These are phyloP conservation scores for Ceyx cyanopectus DNA, from an alignment of 2,113 vertebrate species.

Conservation along the genomic window DNA sequence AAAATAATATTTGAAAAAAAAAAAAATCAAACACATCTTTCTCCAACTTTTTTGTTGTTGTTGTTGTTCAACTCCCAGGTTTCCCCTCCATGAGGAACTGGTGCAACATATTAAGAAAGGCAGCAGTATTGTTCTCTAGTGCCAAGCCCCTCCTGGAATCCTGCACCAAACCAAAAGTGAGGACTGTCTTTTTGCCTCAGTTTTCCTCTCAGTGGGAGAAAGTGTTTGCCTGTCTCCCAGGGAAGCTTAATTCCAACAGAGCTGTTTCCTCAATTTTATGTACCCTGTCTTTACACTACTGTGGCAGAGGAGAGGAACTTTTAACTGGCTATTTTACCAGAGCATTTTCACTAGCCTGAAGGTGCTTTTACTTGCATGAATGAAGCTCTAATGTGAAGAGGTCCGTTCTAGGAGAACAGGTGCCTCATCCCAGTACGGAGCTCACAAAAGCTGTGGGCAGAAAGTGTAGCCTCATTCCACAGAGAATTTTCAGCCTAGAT, in stretches of 20 bases:
- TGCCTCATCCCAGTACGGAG: rapidly evolving
- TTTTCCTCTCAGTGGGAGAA: not conserved
- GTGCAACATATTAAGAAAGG: not conserved
- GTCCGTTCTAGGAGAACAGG: not conserved
- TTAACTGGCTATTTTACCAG: not conserved
- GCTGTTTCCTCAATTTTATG: not conserved
- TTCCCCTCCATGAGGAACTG: not conserved
- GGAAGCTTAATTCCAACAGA: not conserved
- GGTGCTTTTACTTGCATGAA: not conserved
- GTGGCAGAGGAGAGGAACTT: not conserved
- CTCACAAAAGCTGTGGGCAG: not conserved
- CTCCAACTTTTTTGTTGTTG: not conserved
- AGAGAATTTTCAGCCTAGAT: not conserved
- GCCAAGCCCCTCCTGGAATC: not conserved
- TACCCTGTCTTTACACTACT: not conserved
- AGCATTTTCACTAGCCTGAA: not conserved
- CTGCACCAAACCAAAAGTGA: slow-evolving; percentile 1
- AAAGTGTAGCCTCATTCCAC: not conserved
- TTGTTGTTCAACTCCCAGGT: not conserved
- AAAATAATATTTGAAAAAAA: not conserved
- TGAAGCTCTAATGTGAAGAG: not conserved
- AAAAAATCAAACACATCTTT: not conserved
- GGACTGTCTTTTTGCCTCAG: slow-evolving; percentile 21
- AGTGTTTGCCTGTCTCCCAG: not conserved
- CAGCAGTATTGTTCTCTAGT: not conserved